Base-by-base conservation (phyloP, 2,888 invertebrate species). In the Platycheirus rosarum region DNA sequence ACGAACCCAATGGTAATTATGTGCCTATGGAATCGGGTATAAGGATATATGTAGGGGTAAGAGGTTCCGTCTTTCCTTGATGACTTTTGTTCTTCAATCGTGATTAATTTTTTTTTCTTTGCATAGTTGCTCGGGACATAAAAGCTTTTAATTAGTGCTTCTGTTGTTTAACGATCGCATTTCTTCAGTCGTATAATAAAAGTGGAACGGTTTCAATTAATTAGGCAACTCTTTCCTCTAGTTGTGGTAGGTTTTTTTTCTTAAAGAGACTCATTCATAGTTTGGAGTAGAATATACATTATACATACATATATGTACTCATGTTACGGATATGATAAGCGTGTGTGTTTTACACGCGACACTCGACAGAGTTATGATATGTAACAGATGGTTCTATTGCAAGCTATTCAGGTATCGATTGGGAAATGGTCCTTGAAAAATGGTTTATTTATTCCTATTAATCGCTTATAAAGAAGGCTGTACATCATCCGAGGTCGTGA, bases 151-250 rank as follows among this genome's bases (percentile, higher is more conserved):
- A 80, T 80, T 80, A 80, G 75, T 46, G 55, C 60, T 80, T 80
- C 70, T 75, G 60, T 75, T 75, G 65, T 75, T 75, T 80, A 75
- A 80, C 80, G 80, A 75, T 75, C 75, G 20, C 70, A 70, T 80
- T 70, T 75, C 70, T 70, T 66, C 46, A 70, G 74, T 68, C 62
- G 70, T 75, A 78, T 75, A 82, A 75, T 75, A 71, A 53, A 68
- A 84, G 75, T 68, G 84, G 88, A 87, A 88, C 85, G 87, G 88
- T 88, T 88, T 88, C 88, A 88, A 88, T 88, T 88, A 88, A 88
- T 88, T 88, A 87, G 86, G 86, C 87, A 75, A 80, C 80, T 75
- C 80, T 80, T 75, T 57, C 60, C 53, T 60, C 23, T 26, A 2
- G 7, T 49, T 62, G 42, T 48, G n/a, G n/a, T n/a, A n/a, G n/a